phyloP scores from a whole-genome alignment of 1,140 invertebrate genomes.

The Nephila pilipes region DNA sequence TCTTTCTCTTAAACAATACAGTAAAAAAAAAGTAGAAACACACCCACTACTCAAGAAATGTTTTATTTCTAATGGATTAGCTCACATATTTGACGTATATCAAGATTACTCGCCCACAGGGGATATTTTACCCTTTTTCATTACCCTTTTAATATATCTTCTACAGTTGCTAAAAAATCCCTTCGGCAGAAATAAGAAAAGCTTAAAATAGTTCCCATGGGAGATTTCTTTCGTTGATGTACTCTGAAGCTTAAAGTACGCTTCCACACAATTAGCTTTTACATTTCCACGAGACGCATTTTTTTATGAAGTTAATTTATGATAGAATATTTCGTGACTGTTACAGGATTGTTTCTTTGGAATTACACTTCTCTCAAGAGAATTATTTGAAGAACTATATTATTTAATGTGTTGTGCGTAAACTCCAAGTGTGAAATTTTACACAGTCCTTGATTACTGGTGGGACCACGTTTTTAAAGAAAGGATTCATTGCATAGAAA shows the following conservation, averaged over 20 bases:
- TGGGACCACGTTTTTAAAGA: no score
- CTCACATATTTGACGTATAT: no score
- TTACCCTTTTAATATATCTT: neutral
- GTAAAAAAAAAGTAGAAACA: no score
- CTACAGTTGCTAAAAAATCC: neutral
- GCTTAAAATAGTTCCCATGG: neutral
- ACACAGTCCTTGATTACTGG: no score
- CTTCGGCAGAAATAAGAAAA: neutral
- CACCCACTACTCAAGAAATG: no score
- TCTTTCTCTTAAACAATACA: no score
- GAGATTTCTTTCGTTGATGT: slow-evolving; percentile 8
- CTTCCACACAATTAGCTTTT: slow-evolving; percentile 2
- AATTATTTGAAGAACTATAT: neutral
- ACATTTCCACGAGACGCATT: neutral
- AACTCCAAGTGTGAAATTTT: no score
- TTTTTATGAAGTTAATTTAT: neutral
- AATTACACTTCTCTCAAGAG: neutral
- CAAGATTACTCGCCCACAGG: no score
- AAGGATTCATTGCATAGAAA: no score
- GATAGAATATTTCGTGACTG: neutral
- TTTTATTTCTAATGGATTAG: no score
- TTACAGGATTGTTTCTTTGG: neutral
- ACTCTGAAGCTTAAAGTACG: neutral
- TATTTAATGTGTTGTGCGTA: no score
- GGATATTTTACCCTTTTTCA: neutral